Evolutionary conservation across 2,113 vertebrate species (phyloP).

Genomic region (Rhinopithecus roxellana): DNA sequence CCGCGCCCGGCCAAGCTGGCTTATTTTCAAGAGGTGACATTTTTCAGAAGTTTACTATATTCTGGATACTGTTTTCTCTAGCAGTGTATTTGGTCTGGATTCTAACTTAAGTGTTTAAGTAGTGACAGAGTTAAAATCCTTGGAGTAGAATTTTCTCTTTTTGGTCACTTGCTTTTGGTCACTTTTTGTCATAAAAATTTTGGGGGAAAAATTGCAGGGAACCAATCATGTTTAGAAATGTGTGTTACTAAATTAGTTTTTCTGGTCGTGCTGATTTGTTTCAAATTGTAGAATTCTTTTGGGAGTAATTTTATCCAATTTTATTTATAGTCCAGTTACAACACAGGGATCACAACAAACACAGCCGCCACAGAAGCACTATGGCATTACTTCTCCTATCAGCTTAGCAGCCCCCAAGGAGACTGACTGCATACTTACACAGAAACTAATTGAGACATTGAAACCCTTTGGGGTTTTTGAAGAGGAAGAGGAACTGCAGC

Average conservation of each 20-base stretch:
- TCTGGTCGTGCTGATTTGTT: neutral
- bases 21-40: conserved; percentile 5
- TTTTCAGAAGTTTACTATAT: neutral
- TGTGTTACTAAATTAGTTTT: conserved; percentile 1
- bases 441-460: conserved; percentile 89
- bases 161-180: neutral
- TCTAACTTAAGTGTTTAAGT: neutral
- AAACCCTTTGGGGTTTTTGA: conserved; percentile 92
- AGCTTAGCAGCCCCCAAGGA: conserved; percentile 92
- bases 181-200: conserved; percentile 22
- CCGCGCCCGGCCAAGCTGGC: neutral
- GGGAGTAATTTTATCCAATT: conserved; percentile 80
- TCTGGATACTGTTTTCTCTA: neutral
- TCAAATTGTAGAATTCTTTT: conserved; percentile 49
- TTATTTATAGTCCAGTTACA: conserved; percentile 87
- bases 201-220: neutral
- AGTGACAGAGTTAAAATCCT: neutral
- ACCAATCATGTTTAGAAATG: neutral
- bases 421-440: conserved; percentile 89
- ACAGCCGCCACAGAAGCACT: conserved; percentile 88
- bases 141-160: neutral
- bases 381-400: conserved; percentile 94
- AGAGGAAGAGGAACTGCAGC: conserved; percentile 91
- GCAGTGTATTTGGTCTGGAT: neutral
- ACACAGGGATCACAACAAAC: conserved; percentile 88